Conservation (phyloP, 2,888 invertebrate species). For the Choreutis nemorana region DNA sequence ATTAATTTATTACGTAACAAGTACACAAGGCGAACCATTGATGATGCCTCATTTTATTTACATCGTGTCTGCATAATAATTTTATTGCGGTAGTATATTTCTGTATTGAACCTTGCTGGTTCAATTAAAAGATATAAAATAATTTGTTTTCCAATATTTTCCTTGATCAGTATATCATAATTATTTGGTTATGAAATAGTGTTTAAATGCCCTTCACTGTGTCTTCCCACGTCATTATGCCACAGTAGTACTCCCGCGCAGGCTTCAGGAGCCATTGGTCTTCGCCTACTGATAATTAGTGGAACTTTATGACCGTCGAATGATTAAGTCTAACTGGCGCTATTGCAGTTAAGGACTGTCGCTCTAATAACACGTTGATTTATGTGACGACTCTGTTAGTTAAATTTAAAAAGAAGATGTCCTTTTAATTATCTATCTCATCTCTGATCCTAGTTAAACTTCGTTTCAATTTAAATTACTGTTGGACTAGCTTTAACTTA, state of each 20-base stretch:
- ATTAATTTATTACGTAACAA: no score
- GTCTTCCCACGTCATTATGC: conserved; percentile 37
- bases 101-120: no score
- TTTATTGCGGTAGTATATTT: no score
- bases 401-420: neutral
- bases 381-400: conserved; percentile 23
- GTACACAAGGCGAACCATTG: no score
- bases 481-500: no score
- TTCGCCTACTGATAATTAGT: conserved; percentile 20
- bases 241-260: conserved; percentile 24
- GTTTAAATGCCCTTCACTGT: conserved; percentile 44
- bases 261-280: conserved; percentile 26
- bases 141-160: conserved; percentile 38
- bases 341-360: conserved; percentile 27
- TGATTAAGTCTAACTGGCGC: conserved; percentile 22
- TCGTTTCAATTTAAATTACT: no score
- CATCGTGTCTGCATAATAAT: no score
- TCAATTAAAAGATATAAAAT: no score
- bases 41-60: no score
- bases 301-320: conserved; percentile 21
- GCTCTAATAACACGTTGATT: conserved; percentile 37
- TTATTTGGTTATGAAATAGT: conserved; percentile 32
- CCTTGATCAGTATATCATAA: conserved; percentile 59
- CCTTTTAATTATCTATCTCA: no score
- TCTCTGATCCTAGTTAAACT: no score